These are phyloP conservation scores for Belonocnema kinseyi DNA, from an alignment of 1,140 invertebrate genomes.

Conservation along the genomic window DNA sequence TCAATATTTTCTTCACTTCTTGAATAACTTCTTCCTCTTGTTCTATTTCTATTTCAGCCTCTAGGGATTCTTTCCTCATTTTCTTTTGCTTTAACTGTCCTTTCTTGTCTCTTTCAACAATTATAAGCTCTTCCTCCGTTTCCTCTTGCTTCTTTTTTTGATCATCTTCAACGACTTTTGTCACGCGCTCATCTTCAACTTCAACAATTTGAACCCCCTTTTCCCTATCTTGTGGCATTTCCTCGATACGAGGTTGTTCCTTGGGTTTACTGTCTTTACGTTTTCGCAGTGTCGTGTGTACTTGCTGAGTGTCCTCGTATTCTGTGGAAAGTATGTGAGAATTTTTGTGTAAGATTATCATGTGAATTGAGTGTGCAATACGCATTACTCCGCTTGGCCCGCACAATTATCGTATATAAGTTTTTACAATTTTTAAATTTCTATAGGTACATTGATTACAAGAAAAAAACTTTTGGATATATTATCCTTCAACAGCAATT, in stretches of 20 bases:
- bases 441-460: too few species aligned
- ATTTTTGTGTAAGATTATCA: conserved; percentile 67
- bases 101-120: conserved; percentile 65
- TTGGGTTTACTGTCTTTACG: conserved; percentile 68
- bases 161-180: conserved; percentile 37
- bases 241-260: conserved; percentile 64
- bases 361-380: conserved; percentile 39
- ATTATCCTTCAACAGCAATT: too few species aligned
- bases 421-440: too few species aligned
- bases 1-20: conserved; percentile 57
- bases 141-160: conserved; percentile 42
- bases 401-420: neutral
- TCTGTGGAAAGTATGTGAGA: conserved; percentile 76
- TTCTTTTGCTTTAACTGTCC: conserved; percentile 62
- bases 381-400: conserved; percentile 37
- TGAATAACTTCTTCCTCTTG: conserved; percentile 52
- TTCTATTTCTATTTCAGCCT: conserved; percentile 58
- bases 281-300: conserved; percentile 72
- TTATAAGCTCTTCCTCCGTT: conserved; percentile 67
- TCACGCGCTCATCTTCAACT: conserved; percentile 56
- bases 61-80: conserved; percentile 59
- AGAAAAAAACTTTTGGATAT: too few species aligned
- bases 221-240: conserved; percentile 63
- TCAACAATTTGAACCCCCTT: conserved; percentile 65
- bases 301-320: conserved; percentile 76